Conservation (phyloP, 2,113 vertebrate genomes). For the Oryctolagus cuniculus region DNA sequence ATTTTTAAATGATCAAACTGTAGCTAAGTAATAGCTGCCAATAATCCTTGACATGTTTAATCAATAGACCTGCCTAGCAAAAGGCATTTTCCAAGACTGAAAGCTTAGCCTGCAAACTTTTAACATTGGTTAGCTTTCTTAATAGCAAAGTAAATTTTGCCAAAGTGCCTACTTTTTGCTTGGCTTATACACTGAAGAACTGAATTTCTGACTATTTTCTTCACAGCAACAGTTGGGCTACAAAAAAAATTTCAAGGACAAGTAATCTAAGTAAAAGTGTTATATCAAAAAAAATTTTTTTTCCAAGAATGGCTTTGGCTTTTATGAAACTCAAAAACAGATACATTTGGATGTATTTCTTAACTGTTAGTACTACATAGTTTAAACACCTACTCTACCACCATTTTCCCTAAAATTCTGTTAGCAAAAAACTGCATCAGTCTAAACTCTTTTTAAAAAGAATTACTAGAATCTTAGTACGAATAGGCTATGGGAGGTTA, state of each 20-base stretch:
- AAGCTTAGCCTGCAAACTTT: constrained; percentile 14
- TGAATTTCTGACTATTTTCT: constrained; percentile 49
- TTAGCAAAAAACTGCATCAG: neutral
- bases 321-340: constrained; percentile 46
- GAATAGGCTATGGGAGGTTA: constrained; percentile 21
- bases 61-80: neutral
- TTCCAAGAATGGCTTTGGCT: constrained; percentile 29
- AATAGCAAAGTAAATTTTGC: constrained; percentile 37
- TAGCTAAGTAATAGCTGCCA: constrained; percentile 5
- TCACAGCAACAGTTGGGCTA: constrained; percentile 25
- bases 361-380: constrained; percentile 30
- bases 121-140: constrained; percentile 25
- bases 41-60: neutral
- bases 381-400: neutral
- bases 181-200: constrained; percentile 22
- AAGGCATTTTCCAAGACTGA: constrained; percentile 11
- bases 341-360: constrained; percentile 13
- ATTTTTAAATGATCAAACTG: constrained; percentile 53
- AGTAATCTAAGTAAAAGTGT: constrained; percentile 21
- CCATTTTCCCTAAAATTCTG: constrained; percentile 2
- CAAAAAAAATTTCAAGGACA: constrained; percentile 26
- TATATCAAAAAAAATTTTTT: constrained; percentile 7
- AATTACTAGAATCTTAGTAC: constrained; percentile 19
- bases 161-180: constrained; percentile 20
- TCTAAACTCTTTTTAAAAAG: constrained; percentile 29